Evolutionary conservation across 2,797 vertebrate species (phyloP), one percentile per base, ranked within the genome.

Genomic region (Paedocypris micromegethes): DNA sequence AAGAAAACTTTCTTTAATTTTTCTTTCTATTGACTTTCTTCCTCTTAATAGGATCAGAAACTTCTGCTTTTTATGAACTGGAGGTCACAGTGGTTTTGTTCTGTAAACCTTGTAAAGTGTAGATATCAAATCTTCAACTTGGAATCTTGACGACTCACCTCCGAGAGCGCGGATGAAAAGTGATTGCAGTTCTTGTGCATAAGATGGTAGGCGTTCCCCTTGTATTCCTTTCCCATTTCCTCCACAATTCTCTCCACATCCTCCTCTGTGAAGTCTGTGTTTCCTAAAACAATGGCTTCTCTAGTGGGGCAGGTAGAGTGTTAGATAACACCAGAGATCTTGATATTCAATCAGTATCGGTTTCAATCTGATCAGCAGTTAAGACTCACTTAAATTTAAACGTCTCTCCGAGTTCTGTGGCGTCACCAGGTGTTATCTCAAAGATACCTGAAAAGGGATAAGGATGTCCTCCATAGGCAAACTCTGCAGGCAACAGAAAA

Each of bases 161-260:
- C 95, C 7, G 96, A 98, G 75, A 99, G 90, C 65, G 94, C 91
- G 59, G 95, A 98, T 84, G 97, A 98, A 82, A 98, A 99, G 83
- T 98, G 96, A 89, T 98, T 99, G 87, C 97, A 99, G 89, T 98
- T 99, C 89, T 98, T 99, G 92, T 98, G 96, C 96, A 99, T 99
- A 79, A 99, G 92, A 82, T 98, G 97, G 84, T 99, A 98, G 72
- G 96, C 93, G 51, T 98, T 98, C 78, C 96, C 96, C 88, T 94
- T 98, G 83, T 97, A 99, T 82, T 99, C 96, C 79, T 98, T 98
- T 72, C 97, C 97, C 89, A 98, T 90, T 78, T 98, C 96, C 86
- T 98, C 96, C 68, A 96, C 91, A 66, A 98, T 97, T 74, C 94
- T 92, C 86, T 97, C 97, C 84, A 98, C 87, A 49, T 98, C 97